Evolutionary conservation across 2,888 invertebrate species (phyloP).

Genomic region (Ochropleura leucogaster): DNA sequence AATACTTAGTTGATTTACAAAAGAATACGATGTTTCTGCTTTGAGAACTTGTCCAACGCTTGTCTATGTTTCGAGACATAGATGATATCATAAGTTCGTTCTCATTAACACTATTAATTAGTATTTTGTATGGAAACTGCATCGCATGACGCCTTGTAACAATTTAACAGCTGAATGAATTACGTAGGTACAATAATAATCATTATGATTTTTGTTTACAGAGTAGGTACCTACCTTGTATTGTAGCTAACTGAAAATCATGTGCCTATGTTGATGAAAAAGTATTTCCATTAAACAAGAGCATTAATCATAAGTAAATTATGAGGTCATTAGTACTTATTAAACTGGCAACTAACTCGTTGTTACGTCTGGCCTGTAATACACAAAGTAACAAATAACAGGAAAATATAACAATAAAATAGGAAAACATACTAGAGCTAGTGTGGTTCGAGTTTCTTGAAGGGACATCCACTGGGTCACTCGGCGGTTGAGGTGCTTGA

Average conservation of each 20-base stretch:
- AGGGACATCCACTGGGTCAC: conserved; percentile 92
- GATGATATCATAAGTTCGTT: conserved; percentile 52
- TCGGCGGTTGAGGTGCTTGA: conserved; percentile 90
- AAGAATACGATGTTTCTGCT: background rate
- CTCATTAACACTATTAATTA: conserved; percentile 37
- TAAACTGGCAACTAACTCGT: background rate
- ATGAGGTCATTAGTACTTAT: conserved; percentile 31
- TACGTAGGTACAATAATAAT: background rate
- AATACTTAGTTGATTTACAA: background rate
- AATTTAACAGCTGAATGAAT: conserved; percentile 36
- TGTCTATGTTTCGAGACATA: background rate
- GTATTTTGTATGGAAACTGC: conserved; percentile 47
- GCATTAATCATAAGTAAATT: conserved; percentile 40
- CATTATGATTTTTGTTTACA: conserved; percentile 3
- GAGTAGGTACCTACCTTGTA: background rate
- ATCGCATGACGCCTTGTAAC: conserved; percentile 50
- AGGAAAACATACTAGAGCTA: conserved; percentile 76
- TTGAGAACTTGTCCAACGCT: conserved; percentile 3
- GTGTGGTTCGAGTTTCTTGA: conserved; percentile 76
- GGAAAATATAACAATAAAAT: conserved; percentile 41
- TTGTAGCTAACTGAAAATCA: background rate
- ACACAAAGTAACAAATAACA: conserved; percentile 15
- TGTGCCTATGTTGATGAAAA: background rate
- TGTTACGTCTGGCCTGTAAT: background rate
- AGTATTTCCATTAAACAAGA: conserved; percentile 8